These are phyloP conservation scores for Prorops nasuta DNA, from an alignment of 1,140 invertebrate genomes.

Conservation along the genomic window DNA sequence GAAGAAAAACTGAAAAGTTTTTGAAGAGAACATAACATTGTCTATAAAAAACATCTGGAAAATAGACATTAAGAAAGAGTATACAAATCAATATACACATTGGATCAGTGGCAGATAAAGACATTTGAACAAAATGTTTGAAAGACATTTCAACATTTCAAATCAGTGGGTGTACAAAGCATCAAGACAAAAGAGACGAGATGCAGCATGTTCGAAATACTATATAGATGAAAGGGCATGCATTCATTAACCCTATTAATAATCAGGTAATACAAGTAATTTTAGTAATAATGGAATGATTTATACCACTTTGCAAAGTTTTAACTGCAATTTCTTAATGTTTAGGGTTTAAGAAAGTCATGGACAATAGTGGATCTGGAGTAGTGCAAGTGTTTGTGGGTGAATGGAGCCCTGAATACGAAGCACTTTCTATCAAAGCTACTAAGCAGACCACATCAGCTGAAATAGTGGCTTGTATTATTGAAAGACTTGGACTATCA, in stretches of 20 bases:
- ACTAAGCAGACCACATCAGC: slow-evolving; percentile 87
- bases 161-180: slow-evolving; percentile 36
- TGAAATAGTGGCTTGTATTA: slow-evolving; percentile 86
- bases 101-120: too few relatives aligned
- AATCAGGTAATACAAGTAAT: slow-evolving; percentile 34
- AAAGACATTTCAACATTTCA: slow-evolving; percentile 37
- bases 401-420: slow-evolving; percentile 82
- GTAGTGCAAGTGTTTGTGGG: slow-evolving; percentile 84
- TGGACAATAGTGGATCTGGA: slow-evolving; percentile 49
- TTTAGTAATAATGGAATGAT: neutral
- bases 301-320: neutral
- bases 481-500: slow-evolving; percentile 71
- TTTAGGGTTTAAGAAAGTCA: slow-evolving; percentile 49
- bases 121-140: slow-evolving; percentile 40
- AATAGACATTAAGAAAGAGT: too few relatives aligned
- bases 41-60: too few relatives aligned
- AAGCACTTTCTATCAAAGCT: slow-evolving; percentile 87
- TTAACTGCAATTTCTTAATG: neutral
- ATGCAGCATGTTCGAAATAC: slow-evolving; percentile 33
- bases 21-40: too few relatives aligned
- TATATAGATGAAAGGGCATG: slow-evolving; percentile 48
- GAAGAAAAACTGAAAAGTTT: too few relatives aligned
- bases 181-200: slow-evolving; percentile 24
- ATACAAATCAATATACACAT: too few relatives aligned
- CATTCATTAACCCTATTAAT: slow-evolving; percentile 48